Percentiles rank a stretch among this genome's conserved stretches.
phyloP scores from a whole-genome alignment of 2,113 vertebrate species.

The Piprites chloris region DNA sequence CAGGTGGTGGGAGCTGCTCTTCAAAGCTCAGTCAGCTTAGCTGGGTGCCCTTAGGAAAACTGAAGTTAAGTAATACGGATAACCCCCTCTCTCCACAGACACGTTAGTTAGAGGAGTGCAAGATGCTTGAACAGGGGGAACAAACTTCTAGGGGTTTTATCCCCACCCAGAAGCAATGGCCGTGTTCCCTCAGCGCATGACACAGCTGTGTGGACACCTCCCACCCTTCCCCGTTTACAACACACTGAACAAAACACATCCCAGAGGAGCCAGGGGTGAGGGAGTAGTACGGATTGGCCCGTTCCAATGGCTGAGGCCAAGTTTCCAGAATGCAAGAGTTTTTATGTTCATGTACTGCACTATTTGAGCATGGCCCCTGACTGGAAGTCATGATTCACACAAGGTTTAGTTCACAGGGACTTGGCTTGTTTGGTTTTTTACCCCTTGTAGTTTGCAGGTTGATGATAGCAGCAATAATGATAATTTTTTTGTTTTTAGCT shows the following conservation, averaged over 20 bases:
- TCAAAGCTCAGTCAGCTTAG: not conserved
- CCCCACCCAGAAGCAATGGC: slow-evolving; percentile 22
- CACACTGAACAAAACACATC: not conserved
- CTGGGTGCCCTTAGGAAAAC: not conserved
- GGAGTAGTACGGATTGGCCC: not conserved
- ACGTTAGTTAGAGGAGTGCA: not conserved
- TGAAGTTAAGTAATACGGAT: fast-evolving
- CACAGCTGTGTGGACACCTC: not conserved
- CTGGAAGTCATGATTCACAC: slow-evolving; percentile 59
- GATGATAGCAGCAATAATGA: not conserved
- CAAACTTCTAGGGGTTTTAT: not conserved
- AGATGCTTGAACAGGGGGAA: not conserved
- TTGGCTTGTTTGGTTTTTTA: not conserved
- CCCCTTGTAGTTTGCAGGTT: not conserved
- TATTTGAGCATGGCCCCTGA: slow-evolving; percentile 22
- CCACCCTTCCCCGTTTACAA: slow-evolving; percentile 35
- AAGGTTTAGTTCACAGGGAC: not conserved
- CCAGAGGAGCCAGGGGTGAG: slow-evolving; percentile 1
- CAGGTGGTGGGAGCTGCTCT: not conserved
- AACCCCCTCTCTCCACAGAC: not conserved
- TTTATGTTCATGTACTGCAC: slow-evolving; percentile 8
- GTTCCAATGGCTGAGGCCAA: slow-evolving; percentile 34
- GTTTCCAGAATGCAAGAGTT: slow-evolving; percentile 52
- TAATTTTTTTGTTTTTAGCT: not conserved
- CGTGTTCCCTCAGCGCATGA: not conserved